These are phyloP conservation scores for Drosophila melanica DNA, from an alignment of 1,140 invertebrate genomes.

Conservation along the genomic window DNA sequence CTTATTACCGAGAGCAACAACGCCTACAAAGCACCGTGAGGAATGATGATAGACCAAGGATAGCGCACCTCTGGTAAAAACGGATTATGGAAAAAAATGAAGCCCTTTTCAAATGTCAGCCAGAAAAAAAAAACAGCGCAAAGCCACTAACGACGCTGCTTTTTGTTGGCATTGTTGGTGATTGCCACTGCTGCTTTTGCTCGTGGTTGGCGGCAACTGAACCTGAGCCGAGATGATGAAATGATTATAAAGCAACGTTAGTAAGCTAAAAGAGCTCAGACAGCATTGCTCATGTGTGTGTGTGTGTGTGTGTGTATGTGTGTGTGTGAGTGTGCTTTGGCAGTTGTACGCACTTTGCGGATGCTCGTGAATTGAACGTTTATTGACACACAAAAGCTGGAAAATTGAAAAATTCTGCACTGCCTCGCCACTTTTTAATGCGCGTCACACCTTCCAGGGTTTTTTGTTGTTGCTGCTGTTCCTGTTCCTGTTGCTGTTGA, in stretches of 20 bases:
- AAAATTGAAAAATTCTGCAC: constrained; percentile 80
- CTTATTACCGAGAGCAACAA: constrained; percentile 56
- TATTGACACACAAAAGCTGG: constrained; percentile 79
- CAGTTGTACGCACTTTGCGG: constrained; percentile 78
- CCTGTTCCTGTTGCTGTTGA: constrained; percentile 12
- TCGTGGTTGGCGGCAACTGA: constrained; percentile 10
- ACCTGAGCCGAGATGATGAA: constrained; percentile 37
- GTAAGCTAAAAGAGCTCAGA: constrained; percentile 47
- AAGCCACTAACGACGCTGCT: constrained; percentile 67
- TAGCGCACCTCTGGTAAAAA: constrained; percentile 22
- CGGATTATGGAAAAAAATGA: constrained; percentile 37
- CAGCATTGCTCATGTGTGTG: constrained; percentile 10
- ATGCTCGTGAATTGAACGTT: constrained; percentile 78
- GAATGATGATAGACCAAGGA: constrained; percentile 24
- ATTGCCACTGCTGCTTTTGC: constrained; percentile 16
- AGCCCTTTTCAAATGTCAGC: constrained; percentile 30
- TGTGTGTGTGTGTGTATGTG: constrained; percentile 14
- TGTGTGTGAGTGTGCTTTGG: constrained; percentile 42
- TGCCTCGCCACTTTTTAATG: constrained; percentile 49
- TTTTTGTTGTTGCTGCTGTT: constrained; percentile 48
- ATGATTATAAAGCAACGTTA: constrained; percentile 75
- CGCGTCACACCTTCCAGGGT: constrained; percentile 57
- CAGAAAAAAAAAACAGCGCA: constrained; percentile 25
- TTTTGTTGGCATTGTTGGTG: constrained; percentile 63
- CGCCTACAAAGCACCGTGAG: constrained; percentile 48